Conservation (phyloP, 2,888 invertebrate genomes). For the Hipparchia sbordonii region DNA sequence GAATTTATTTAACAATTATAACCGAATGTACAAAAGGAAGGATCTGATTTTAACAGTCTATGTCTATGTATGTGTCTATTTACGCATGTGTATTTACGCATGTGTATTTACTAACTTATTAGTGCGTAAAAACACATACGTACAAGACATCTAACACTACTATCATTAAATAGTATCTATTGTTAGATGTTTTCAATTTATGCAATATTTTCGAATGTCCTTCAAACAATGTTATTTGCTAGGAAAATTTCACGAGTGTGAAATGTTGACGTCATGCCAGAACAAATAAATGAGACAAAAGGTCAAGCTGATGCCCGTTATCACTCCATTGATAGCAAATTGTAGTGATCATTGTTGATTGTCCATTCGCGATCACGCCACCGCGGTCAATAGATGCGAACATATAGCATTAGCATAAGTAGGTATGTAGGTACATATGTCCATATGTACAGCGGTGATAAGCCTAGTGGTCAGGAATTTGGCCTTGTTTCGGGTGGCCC, state of each 20-base stretch:
- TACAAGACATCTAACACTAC: no score
- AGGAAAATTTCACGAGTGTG: not conserved
- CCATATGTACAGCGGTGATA: no score
- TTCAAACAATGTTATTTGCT: not conserved
- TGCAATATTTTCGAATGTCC: not conserved
- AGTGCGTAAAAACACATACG: no score
- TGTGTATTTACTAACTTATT: no score
- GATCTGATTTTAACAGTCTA: no score
- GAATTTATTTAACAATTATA: no score
- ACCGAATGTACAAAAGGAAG: no score
- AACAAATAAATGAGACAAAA: slow-evolving; percentile 9
- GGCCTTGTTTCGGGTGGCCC: no score
- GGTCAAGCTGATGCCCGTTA: slow-evolving; percentile 10
- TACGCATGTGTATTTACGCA: no score
- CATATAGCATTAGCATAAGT: not conserved
- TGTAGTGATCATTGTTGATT: slow-evolving; percentile 32
- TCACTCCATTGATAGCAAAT: slow-evolving; percentile 22
- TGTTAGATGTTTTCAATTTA: not conserved
- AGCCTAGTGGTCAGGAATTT: no score
- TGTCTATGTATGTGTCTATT: no score
- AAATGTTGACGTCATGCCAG: not conserved
- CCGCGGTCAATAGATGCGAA: slow-evolving; percentile 36
- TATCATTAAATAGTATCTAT: not conserved
- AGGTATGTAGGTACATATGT: no score
- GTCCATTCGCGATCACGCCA: slow-evolving; percentile 42